These are phyloP conservation scores for Columba livia DNA, from an alignment of 2,113 vertebrate species.

Conservation along the genomic window DNA sequence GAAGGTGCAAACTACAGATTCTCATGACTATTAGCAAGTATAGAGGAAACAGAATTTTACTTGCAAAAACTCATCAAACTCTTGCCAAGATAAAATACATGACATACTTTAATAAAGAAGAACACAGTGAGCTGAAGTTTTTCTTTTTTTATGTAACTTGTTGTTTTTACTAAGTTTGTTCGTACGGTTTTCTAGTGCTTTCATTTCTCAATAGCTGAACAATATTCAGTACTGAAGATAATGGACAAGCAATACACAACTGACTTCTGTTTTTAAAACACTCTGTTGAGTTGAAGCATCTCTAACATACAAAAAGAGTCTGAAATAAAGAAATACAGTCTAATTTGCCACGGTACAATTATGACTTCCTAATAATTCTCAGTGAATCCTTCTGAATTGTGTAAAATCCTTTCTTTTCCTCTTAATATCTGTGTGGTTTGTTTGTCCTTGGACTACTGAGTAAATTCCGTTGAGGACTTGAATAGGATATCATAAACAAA, in stretches of 20 bases:
- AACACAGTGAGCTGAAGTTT: slow-evolving; percentile 68
- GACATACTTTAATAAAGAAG: slow-evolving; percentile 77
- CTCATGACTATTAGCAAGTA: slow-evolving; percentile 87
- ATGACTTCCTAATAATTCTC: background rate
- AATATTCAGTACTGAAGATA: slow-evolving; percentile 34
- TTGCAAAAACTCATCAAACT: slow-evolving; percentile 85
- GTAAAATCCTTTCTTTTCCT: slow-evolving; percentile 3
- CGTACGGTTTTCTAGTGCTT: slow-evolving; percentile 40
- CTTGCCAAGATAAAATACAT: slow-evolving; percentile 79
- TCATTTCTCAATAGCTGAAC: slow-evolving; percentile 49
- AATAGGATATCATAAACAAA: background rate
- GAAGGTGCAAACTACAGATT: slow-evolving; percentile 88
- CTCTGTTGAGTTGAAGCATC: background rate
- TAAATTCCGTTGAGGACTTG: background rate
- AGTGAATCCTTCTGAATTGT: background rate
- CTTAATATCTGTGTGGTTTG: background rate
- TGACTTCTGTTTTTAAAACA: slow-evolving; percentile 32
- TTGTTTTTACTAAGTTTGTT: slow-evolving; percentile 76
- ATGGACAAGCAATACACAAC: slow-evolving; percentile 15
- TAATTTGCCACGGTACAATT: background rate
- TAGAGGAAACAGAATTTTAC: slow-evolving; percentile 87
- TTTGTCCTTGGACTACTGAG: background rate
- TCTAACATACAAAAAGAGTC: background rate
- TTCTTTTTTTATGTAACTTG: slow-evolving; percentile 70
- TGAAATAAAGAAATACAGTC: background rate